Evolutionary conservation across 2,888 invertebrate species (phyloP).

Genomic region (Prosapia bicincta): DNA sequence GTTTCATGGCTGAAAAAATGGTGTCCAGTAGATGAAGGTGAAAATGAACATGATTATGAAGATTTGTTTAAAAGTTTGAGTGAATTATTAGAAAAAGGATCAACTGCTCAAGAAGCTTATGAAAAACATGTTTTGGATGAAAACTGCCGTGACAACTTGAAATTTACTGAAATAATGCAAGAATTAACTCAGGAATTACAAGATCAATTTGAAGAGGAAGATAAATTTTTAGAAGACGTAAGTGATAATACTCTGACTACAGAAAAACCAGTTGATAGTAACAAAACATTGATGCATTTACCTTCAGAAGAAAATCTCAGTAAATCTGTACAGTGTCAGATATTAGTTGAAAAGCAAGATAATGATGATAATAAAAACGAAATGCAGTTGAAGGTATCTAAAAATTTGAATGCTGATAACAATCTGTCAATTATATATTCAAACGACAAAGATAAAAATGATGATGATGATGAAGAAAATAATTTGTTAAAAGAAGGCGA

Average conservation of each 20-base stretch:
- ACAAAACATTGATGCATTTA: neutral
- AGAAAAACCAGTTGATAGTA: neutral
- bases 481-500: conserved; percentile 12
- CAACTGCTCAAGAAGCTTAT: conserved; percentile 6
- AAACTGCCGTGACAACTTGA: conserved; percentile 11
- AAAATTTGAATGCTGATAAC: neutral
- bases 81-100: conserved; percentile 13
- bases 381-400: neutral
- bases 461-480: conserved; percentile 19
- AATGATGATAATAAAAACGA: neutral
- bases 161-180: conserved; percentile 12
- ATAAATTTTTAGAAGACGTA: neutral
- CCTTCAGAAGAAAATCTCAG: neutral
- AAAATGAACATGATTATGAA: conserved; percentile 17
- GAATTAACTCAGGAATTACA: conserved; percentile 4
- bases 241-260: neutral
- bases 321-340: neutral
- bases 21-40: conserved; percentile 10
- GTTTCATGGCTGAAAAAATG: conserved; percentile 16
- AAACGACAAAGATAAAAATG: neutral
- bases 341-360: neutral
- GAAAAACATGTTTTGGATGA: conserved; percentile 10
- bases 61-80: conserved; percentile 10
- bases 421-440: neutral
- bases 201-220: neutral